Conservation (phyloP, 2,797 vertebrate genomes). For the Alfaro cultratus region DNA sequence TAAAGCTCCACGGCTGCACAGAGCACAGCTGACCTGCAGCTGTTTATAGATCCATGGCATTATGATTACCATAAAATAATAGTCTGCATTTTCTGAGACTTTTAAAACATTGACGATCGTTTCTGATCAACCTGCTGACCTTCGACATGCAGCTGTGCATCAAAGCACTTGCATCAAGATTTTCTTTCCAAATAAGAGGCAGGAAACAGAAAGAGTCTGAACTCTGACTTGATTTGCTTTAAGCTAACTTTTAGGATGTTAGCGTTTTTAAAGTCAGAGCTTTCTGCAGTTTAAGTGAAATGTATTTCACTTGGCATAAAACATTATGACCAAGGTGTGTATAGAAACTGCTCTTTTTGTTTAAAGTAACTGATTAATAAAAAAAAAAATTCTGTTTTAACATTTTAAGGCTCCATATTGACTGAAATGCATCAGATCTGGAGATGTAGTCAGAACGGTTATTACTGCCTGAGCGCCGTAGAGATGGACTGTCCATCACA, state of each 20-base stretch:
- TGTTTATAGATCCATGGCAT: not conserved
- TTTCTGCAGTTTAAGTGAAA: not conserved
- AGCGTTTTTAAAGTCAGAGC: not conserved
- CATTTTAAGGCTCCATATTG: not conserved
- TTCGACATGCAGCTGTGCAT: not conserved
- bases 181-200: not conserved
- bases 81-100: not conserved
- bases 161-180: not conserved
- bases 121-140: not conserved
- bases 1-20: not conserved
- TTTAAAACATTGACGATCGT: not conserved
- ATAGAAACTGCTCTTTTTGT: not conserved
- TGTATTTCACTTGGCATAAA: not conserved
- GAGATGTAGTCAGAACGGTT: not conserved
- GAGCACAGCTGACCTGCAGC: not conserved
- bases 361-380: not conserved
- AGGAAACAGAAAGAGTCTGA: not conserved
- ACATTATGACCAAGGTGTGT: not conserved
- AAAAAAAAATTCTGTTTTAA: no score
- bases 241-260: not conserved
- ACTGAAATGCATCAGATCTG: not conserved
- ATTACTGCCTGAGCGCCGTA: not conserved
- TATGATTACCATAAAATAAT: not conserved
- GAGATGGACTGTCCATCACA: not conserved
- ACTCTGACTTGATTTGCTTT: not conserved